These are phyloP conservation scores for Fissipunctia ypsillon DNA, from an alignment of 2,888 invertebrate species.

Conservation along the genomic window DNA sequence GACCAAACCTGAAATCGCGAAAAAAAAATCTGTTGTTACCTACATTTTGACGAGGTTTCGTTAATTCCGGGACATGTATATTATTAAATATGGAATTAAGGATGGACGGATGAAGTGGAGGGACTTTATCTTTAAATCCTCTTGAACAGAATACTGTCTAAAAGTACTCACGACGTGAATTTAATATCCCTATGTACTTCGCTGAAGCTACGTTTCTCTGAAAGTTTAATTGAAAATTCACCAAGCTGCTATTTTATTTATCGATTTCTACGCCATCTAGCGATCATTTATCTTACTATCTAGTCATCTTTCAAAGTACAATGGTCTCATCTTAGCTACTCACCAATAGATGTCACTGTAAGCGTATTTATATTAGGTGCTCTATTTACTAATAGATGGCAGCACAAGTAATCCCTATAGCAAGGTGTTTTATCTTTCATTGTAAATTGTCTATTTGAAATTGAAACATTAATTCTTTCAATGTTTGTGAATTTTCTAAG, in stretches of 20 bases:
- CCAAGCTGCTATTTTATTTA: not conserved
- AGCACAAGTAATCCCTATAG: conserved; percentile 5
- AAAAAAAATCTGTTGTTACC: no score
- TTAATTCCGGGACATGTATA: no score
- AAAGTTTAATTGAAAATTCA: not conserved
- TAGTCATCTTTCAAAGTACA: fast-evolving
- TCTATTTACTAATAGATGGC: conserved; percentile 56
- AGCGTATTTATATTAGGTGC: not conserved
- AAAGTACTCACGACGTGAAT: not conserved
- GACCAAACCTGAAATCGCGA: no score
- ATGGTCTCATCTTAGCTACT: conserved; percentile 40
- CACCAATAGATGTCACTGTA: conserved; percentile 64
- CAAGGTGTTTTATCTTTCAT: not conserved
- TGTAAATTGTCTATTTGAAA: not conserved
- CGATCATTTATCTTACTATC: fast-evolving
- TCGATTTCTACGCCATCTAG: conserved; percentile 24
- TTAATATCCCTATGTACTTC: not conserved
- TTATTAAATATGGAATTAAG: no score
- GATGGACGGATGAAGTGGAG: no score
- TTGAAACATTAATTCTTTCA: not conserved
- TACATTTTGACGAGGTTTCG: no score
- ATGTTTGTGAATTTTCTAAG: no score
- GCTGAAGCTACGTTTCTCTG: not conserved
- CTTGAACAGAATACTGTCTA: not conserved
- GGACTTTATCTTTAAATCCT: not conserved